These are phyloP conservation scores for Cladorhizidae sp. DNA, from an alignment of 37 sponge, comb jelly and placozoan genomes.

Conservation along the genomic window DNA sequence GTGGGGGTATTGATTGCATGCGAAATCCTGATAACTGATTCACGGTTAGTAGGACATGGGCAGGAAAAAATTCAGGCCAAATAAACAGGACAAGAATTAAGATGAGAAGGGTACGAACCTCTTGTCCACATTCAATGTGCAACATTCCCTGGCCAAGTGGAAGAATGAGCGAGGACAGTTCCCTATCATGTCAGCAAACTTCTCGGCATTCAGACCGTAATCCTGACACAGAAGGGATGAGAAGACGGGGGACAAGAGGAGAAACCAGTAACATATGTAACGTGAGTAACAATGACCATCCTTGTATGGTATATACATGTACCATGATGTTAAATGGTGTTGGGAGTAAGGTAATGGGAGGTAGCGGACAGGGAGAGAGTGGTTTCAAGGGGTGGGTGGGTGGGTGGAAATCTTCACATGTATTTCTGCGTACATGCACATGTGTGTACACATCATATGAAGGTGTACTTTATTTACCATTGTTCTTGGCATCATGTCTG, in stretches of 20 bases:
- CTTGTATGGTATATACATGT: background rate
- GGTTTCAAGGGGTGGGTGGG: no score
- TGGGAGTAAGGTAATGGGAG: no score
- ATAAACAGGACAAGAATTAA: background rate
- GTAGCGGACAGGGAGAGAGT: no score
- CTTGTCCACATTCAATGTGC: constrained; percentile 48
- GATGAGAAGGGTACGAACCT: constrained; percentile 25
- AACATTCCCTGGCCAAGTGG: constrained; percentile 69
- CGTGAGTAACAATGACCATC: background rate
- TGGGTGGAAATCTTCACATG: no score
- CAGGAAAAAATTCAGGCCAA: background rate
- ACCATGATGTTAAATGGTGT: background rate
- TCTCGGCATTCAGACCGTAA: constrained; percentile 72
- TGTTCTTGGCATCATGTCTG: constrained; percentile 81
- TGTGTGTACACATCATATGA: no score
- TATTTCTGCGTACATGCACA: no score
- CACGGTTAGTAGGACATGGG: no score
- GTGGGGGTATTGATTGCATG: no score
- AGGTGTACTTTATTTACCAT: constrained; percentile 9
- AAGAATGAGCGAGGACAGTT: constrained; percentile 72
- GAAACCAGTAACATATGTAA: background rate
- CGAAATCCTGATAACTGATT: no score
- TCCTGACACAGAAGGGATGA: constrained; percentile 32
- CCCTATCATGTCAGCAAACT: constrained; percentile 33
- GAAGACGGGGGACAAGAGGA: background rate